Base-by-base conservation (phyloP, 2,113 vertebrate species). In the Epinephelus lanceolatus region DNA sequence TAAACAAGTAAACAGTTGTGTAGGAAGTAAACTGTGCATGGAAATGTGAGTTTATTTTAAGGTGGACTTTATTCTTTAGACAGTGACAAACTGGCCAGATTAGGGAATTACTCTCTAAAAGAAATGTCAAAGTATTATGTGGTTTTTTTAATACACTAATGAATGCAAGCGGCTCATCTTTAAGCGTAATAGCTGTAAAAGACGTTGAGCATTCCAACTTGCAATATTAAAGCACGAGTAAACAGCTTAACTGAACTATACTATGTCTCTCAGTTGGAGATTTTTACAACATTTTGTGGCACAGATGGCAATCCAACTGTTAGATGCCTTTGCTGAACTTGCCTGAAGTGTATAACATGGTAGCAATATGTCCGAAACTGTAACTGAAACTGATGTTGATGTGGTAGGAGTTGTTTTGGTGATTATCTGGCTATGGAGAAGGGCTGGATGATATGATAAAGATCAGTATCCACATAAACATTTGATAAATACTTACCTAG, bases 271-370 rank as follows among this genome's bases (percentile, higher is more conserved):
- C 2, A 23, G 15, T 18, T 17, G 2, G n/a, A 17, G 3, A 6
- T 30, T 59, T 59, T 30, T 59, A 12, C 3, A 55, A 52, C 47
- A 61, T 55, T 78, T 61, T 73, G 23, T 62, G 19, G 56, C 25
- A 23, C 68, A 49, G 37, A 49, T 15, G 18, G 25, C 23, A 49
- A 69, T n/a, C 37, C 8, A 56, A n/a, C 14, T 47, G 33, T 37
- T 37, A 6, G 8, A 40, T 55, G 27, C 9, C 51, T 52, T 56
- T n/a, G 18, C 25, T 14, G 57, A 21, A 23, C 42, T 40, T 63
- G 11, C 17, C 55, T 53, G 6, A 55, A 55, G 23, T 11, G 8
- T 52, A 27, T 63, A 7, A 14, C 33, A 21, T 71, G 52, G 63
- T 25, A 17, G 25, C 13, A 45, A 13, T 6, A 13, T 14, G 2